A percentile compares a stretch with the other conserved stretches of the same genome.
phyloP scores from a whole-genome alignment of 1,140 invertebrate genomes.

The Drosophila kikkawai region DNA sequence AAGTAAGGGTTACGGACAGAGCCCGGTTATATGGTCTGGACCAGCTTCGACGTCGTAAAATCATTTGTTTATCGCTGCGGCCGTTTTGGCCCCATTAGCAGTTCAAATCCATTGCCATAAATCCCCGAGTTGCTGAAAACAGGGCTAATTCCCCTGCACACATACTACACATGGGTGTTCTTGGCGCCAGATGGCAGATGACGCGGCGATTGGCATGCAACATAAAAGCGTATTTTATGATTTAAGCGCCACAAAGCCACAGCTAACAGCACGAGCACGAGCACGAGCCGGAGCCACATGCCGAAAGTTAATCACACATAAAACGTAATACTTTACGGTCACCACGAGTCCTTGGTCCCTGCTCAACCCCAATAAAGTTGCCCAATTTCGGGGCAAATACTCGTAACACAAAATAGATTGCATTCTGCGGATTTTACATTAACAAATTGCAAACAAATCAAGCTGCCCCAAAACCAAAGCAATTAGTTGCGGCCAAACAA shows the following conservation, averaged over 20 bases:
- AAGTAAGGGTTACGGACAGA: slow-evolving; percentile 7
- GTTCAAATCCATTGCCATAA: slow-evolving; percentile 76
- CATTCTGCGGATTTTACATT: slow-evolving; percentile 38
- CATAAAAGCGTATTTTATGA: slow-evolving; percentile 74
- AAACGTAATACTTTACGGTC: slow-evolving; percentile 43
- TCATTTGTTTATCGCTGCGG: slow-evolving; percentile 79
- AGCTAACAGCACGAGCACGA: slow-evolving; percentile 38
- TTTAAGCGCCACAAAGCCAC: slow-evolving; percentile 64
- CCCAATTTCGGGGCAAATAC: slow-evolving; percentile 3
- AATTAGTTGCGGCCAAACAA: slow-evolving; percentile 47
- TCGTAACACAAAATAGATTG: slow-evolving; percentile 37
- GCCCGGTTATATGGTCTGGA: neutral
- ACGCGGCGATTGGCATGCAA: slow-evolving; percentile 47
- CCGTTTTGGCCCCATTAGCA: slow-evolving; percentile 64
- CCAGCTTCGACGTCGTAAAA: slow-evolving; percentile 53
- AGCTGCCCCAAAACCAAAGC: slow-evolving; percentile 38
- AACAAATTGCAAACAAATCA: slow-evolving; percentile 61
- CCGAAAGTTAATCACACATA: slow-evolving; percentile 53
- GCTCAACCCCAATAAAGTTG: slow-evolving; percentile 28
- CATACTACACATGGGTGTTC: slow-evolving; percentile 29
- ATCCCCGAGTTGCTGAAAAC: slow-evolving; percentile 40
- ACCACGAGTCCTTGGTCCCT: slow-evolving; percentile 1
- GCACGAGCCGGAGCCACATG: slow-evolving; percentile 24
- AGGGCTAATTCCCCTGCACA: slow-evolving; percentile 40
- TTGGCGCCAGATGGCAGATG: slow-evolving; percentile 52